phyloP scores from a whole-genome alignment of 53 echinoderm and acorn worm genomes.

The Patiria pectinifera region DNA sequence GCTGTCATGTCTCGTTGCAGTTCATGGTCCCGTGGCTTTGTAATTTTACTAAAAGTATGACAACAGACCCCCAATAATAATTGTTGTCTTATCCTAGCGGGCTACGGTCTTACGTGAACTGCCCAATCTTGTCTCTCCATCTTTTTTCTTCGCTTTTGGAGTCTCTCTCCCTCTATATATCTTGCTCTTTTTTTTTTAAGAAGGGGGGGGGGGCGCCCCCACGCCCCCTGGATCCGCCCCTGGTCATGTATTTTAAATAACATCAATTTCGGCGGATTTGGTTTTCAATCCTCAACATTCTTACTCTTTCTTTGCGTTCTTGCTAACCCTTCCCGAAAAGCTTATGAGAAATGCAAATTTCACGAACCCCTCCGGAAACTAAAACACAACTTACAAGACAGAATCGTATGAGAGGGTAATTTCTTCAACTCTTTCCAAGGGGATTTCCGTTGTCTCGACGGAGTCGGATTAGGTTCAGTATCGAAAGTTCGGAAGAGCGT shows the following conservation, averaged over 20 bases:
- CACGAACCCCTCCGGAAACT: neutral
- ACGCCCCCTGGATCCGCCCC: too few species aligned
- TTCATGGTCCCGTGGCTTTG: too few species aligned
- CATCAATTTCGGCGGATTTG: neutral
- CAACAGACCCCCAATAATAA: too few species aligned
- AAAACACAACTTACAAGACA: neutral
- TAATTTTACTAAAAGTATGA: too few species aligned
- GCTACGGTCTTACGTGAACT: too few species aligned
- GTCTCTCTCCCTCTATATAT: too few species aligned
- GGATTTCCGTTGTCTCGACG: neutral
- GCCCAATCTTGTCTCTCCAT: too few species aligned
- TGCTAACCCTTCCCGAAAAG: neutral
- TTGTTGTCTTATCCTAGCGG: too few species aligned
- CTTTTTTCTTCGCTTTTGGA: too few species aligned
- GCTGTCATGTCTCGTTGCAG: too few species aligned
- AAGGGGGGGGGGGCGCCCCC: too few species aligned
- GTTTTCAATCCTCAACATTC: neutral
- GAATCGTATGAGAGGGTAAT: neutral
- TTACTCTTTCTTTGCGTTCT: neutral
- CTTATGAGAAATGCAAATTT: neutral
- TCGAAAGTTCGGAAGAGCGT: neutral
- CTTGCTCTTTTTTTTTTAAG: too few species aligned
- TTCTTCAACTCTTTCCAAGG: neutral
- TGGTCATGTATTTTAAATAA: neutral
- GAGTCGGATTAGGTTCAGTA: neutral